Conservation (phyloP, 2,888 invertebrate genomes). For the Ormyrus thymus region DNA sequence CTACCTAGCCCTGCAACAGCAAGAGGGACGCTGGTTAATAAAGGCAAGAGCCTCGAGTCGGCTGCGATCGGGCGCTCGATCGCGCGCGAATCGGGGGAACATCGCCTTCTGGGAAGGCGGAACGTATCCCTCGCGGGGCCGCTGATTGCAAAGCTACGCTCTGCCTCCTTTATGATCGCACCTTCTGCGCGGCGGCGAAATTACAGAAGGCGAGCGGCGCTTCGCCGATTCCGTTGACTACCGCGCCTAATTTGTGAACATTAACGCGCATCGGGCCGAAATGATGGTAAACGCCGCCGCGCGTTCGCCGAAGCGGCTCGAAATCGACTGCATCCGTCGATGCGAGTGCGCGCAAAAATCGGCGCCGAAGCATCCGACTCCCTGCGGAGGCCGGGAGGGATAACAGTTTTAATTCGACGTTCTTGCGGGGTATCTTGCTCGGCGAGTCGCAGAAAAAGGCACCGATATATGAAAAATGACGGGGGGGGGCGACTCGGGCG, state of each 20-base stretch:
- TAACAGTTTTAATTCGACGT: too few relatives aligned
- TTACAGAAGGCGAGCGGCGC: too few relatives aligned
- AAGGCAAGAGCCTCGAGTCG: neutral
- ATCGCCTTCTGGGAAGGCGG: neutral
- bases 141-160: neutral
- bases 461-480: too few relatives aligned
- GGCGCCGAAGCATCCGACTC: neutral
- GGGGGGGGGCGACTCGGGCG: too few relatives aligned
- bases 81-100: neutral
- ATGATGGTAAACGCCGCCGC: too few relatives aligned
- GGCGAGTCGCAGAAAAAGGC: too few relatives aligned
- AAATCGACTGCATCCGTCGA: neutral
- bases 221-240: too few relatives aligned
- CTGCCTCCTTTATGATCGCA: slow-evolving; percentile 3
- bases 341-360: neutral
- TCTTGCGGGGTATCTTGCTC: too few relatives aligned
- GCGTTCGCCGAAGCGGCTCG: too few relatives aligned
- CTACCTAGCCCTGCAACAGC: slow-evolving; percentile 69
- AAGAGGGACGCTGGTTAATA: neutral
- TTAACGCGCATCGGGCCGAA: too few relatives aligned
- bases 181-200: neutral
- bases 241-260: too few relatives aligned
- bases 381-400: neutral
- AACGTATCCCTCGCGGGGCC: neutral
- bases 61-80: neutral